Conservation (phyloP, 2,888 invertebrate species). For the Agelastica alni region DNA sequence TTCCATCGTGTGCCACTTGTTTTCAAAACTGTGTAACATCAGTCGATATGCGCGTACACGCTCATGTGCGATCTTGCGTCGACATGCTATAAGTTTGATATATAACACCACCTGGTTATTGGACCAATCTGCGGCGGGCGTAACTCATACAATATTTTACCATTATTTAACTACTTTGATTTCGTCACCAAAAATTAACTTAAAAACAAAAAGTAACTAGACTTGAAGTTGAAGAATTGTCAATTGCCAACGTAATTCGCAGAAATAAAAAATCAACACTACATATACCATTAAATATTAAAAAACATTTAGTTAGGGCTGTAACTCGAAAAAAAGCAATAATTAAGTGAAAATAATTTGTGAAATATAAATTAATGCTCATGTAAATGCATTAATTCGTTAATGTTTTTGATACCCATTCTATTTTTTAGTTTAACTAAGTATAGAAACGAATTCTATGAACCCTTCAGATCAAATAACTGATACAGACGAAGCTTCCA, state of each 20-base stretch:
- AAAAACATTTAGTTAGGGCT: neutral
- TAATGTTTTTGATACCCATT: conserved; percentile 30
- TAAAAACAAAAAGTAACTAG: conserved; percentile 8
- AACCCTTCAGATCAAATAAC: conserved; percentile 56
- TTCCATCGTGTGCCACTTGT: neutral
- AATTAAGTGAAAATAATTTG: neutral
- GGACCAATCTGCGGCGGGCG: no score
- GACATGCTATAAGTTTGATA: no score
- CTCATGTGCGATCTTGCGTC: conserved; percentile 9
- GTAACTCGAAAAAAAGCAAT: conserved; percentile 12
- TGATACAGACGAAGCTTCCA: conserved; percentile 60
- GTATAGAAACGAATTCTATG: conserved; percentile 54
- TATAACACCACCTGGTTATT: no score
- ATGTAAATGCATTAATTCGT: conserved; percentile 25
- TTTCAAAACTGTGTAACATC: conserved; percentile 10
- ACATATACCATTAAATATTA: neutral
- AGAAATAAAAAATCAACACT: neutral
- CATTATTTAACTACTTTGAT: no score
- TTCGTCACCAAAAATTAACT: conserved; percentile 29
- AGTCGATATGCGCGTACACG: conserved; percentile 5
- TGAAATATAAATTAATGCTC: conserved; percentile 14
- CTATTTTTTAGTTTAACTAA: conserved; percentile 40
- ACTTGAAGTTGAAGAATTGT: neutral
- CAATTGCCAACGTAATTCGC: neutral
- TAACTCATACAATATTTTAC: no score